Evolutionary conservation across 1,140 invertebrate genomes (phyloP), one percentile per base, ranked within the genome.

Genomic region (Papilio polytes): DNA sequence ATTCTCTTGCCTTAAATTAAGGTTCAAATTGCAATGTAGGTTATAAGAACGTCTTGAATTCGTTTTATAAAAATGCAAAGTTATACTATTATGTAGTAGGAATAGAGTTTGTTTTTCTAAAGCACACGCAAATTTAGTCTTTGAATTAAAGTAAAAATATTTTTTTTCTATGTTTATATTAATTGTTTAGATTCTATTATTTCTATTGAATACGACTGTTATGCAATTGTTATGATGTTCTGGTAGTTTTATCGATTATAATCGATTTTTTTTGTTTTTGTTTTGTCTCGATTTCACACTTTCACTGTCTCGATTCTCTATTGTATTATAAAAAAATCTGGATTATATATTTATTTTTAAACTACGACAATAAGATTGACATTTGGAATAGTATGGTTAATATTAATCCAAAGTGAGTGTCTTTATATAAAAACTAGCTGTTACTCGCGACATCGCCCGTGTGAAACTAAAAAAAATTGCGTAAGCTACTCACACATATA

Each of bases 141-240:
- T 63, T 63, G 2, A 63, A 26, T n/a, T 56, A 2, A 53, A 4
- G 3, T 63, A 3, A 26, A 48, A 48, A 48, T 48, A 12, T 48
- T 48, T 63, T 10, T 63, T 63, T 26, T 63, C 3, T 63, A 2
- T 59, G 4, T 63, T 26, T 63, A 31, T 9, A 3, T 63, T 26
- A 63, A 63, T 63, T 26, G 9, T 13, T 26, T 63, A 13, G 9
- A 59, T 9, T 20, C 56, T 59, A 59, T 63, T 63, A 63, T 26
- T 63, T 26, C 1, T 20, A 26, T 63, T 26, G 10, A 63, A 26
- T 26, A 13, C 12, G 20, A 26, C 22, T 63, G 10, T 63, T 22
- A 63, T 22, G 59, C 22, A 63, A 63, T 63, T 63, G 59, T 63
- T 63, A 26, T 63, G 53, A 63, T 63, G 18, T 26, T 63, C 22